These are phyloP conservation scores for Sinodicranocentrus sp. DNA, from an alignment of 2,888 invertebrate genomes.

Conservation along the genomic window DNA sequence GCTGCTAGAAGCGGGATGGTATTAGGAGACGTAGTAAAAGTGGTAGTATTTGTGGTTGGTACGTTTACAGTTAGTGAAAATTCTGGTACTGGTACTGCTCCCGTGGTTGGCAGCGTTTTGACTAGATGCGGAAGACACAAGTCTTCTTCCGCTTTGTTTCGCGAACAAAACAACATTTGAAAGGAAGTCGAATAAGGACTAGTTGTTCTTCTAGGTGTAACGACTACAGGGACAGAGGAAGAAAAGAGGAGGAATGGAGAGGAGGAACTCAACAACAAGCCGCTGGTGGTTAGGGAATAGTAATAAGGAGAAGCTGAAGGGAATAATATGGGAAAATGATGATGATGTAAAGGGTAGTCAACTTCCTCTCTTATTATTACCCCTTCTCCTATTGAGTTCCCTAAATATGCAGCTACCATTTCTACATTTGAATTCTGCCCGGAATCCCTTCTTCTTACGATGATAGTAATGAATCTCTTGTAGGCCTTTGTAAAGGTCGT, in stretches of 20 bases:
- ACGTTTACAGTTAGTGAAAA: constrained; percentile 27
- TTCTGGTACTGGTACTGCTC: constrained; percentile 1
- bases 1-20: constrained; percentile 20
- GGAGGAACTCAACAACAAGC: constrained; percentile 44
- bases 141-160: constrained; percentile 55
- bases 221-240: constrained; percentile 2
- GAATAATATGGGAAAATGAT: constrained; percentile 54
- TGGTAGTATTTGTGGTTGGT: constrained; percentile 56
- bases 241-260: constrained; percentile 29
- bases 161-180: constrained; percentile 51
- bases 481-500: constrained; percentile 46
- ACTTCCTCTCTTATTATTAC: constrained; percentile 52
- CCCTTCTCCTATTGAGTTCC: constrained; percentile 5
- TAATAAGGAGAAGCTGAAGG: constrained; percentile 51
- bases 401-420: constrained; percentile 22
- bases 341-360: constrained; percentile 35
- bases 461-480: constrained; percentile 48
- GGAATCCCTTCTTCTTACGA: background rate
- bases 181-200: constrained; percentile 48
- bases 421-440: constrained; percentile 14
- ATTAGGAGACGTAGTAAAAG: constrained; percentile 20
- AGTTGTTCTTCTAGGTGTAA: constrained; percentile 43
- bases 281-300: constrained; percentile 54
- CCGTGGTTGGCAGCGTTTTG: constrained; percentile 37
- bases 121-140: constrained; percentile 53